phyloP scores from a whole-genome alignment of 2,888 invertebrate genomes.

The Drosophila barbarae region DNA sequence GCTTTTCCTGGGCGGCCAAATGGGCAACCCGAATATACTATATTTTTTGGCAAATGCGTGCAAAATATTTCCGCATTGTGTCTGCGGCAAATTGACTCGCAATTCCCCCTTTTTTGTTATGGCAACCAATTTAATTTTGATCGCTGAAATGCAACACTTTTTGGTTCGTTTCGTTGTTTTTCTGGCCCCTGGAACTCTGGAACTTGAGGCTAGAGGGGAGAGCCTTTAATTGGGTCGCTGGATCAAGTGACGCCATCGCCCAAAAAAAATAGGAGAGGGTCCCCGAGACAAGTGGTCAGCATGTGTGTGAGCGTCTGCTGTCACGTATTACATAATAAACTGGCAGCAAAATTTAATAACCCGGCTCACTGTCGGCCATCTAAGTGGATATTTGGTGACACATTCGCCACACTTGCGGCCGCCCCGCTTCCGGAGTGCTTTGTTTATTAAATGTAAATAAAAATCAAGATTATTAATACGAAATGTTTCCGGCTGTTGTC shows the following conservation, averaged over 20 bases:
- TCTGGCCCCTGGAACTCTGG: not conserved
- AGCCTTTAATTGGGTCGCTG: constrained; percentile 28
- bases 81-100: constrained; percentile 47
- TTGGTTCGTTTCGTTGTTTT: constrained; percentile 10
- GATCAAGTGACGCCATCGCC: constrained; percentile 32
- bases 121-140: constrained; percentile 63
- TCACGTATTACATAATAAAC: constrained; percentile 72
- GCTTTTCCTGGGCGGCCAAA: constrained; percentile 17
- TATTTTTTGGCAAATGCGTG: constrained; percentile 45
- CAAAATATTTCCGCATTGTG: constrained; percentile 57
- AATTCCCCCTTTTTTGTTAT: constrained; percentile 35
- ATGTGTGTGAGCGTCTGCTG: constrained; percentile 53
- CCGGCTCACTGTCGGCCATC: constrained; percentile 25
- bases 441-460: constrained; percentile 72
- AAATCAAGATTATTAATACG: constrained; percentile 71
- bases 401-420: constrained; percentile 65
- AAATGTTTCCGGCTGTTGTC: constrained; percentile 33
- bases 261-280: constrained; percentile 30
- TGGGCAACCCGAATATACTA: constrained; percentile 4
- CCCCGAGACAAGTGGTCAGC: constrained; percentile 25
- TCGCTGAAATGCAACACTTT: constrained; percentile 62
- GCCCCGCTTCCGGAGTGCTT: constrained; percentile 37
- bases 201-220: constrained; percentile 11
- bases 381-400: constrained; percentile 53
- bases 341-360: constrained; percentile 70